Evolutionary conservation across 1,140 invertebrate species (phyloP), one percentile per base, ranked within the genome.

Genomic region (Drosophila kepulauana): DNA sequence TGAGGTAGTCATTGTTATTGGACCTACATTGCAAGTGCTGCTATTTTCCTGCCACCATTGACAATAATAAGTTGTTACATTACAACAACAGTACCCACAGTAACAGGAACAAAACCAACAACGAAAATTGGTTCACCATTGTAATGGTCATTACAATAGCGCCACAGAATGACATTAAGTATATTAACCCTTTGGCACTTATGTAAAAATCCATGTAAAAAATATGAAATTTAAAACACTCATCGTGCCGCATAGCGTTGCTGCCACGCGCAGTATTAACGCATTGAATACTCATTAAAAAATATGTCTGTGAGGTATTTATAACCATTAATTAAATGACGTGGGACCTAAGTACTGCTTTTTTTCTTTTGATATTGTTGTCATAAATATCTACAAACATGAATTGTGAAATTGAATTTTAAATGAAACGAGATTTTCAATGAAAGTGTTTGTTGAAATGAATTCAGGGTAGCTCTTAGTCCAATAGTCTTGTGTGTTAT

Each of bases 151-250:
- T 61, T 78, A 78, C 71, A 75, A 67, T 70, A 63, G 75, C 35
- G 49, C 59, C 70, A 46, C 84, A 78, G 64, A 66, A 75, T 72
- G 77, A 75, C 73, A 84, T 87, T 75, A 87, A 88, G 77, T 87
- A 80, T 89, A 87, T 87, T 87, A 87, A 87, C 84, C 84, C 82
- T 87, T 67, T 78, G 64, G 69, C 84, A 78, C 77, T 88, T 75
- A 45, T 76, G 62, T 66, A 69, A 62, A 71, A 77, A 78, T 67
- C 52, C 69, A 79, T 77, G 58, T 48, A 64, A 80, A 80, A 69
- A 88, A 67, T 76, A 35, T 78, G 74, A 64, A 72, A 62, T 71
- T 82, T 64, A 73, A 74, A 77, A 77, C 64, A 88, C 20, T 25
- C 20, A 77, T 77, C n/a, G 41, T 43, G 1, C 7, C 20, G 3